A percentile compares a stretch with the other conserved stretches of the same genome.
phyloP scores from a whole-genome alignment of 2,113 vertebrate genomes.

The Aplodontia rufa region DNA sequence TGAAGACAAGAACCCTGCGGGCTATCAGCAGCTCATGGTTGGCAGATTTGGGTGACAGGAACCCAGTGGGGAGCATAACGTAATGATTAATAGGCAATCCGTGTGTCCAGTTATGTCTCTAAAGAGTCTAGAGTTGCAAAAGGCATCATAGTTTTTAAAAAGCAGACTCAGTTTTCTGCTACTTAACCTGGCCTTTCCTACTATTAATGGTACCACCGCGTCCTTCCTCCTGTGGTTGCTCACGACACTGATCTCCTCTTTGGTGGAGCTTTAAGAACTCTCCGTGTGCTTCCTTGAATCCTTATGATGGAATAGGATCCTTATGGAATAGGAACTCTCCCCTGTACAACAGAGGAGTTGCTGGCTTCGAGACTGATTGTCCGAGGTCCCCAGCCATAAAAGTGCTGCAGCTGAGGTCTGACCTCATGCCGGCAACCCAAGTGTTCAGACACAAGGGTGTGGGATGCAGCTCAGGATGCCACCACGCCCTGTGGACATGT shows the following conservation, averaged over 20 bases:
- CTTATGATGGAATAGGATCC: rapidly evolving
- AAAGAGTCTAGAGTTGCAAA: neutral
- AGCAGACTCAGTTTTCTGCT: neutral
- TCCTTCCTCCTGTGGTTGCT: neutral
- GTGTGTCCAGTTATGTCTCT: neutral
- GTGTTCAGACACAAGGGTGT: neutral
- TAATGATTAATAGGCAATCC: rapidly evolving
- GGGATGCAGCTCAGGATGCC: neutral
- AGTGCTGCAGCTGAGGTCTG: neutral
- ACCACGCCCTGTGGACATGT: rapidly evolving
- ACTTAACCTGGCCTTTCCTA: neutral
- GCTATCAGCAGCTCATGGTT: neutral
- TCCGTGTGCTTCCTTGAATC: neutral
- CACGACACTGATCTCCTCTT: no score
- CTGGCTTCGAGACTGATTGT: neutral
- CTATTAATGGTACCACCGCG: neutral
- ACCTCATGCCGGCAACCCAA: neutral
- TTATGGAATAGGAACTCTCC: no score
- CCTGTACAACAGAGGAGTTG: no score
- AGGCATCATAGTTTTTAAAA: neutral
- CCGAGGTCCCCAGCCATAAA: neutral
- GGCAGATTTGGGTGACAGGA: neutral
- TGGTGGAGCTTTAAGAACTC: no score
- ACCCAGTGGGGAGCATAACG: no score
- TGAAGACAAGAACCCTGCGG: neutral